These are phyloP conservation scores for Gymnocypris eckloni DNA, from an alignment of 2,797 vertebrate genomes.

Conservation along the genomic window DNA sequence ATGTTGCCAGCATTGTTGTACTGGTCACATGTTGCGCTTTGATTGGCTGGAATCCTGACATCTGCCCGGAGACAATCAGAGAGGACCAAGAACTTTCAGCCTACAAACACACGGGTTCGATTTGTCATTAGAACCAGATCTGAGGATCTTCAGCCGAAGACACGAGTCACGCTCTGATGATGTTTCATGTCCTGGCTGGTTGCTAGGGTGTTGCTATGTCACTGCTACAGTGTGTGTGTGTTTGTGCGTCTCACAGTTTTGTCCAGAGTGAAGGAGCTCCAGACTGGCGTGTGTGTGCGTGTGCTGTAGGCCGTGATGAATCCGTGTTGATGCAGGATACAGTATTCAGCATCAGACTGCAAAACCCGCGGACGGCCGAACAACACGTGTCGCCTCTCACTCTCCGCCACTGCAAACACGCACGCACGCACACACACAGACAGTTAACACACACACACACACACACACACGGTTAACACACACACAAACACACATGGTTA, in stretches of 20 bases:
- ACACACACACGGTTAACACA: too few relatives aligned
- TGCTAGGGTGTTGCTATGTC: background rate
- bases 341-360: constrained; percentile 65
- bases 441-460: too few relatives aligned
- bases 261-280: constrained; percentile 78
- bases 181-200: background rate
- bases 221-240: background rate
- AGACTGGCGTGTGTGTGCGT: constrained; percentile 70
- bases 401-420: constrained; percentile 57
- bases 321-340: constrained; percentile 73
- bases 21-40: constrained; percentile 81
- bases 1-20: constrained; percentile 71
- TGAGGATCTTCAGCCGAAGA: background rate
- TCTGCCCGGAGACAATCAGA: constrained; percentile 84
- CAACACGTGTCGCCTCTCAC: constrained; percentile 64
- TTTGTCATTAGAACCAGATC: background rate
- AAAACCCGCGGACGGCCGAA: constrained; percentile 73
- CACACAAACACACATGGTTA: too few relatives aligned
- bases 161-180: background rate
- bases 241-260: constrained; percentile 64
- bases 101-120: background rate
- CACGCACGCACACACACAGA: too few relatives aligned
- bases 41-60: constrained; percentile 73
- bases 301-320: constrained; percentile 74
- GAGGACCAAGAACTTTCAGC: constrained; percentile 52